A percentile compares a stretch with the other conserved stretches of the same genome.
Conservation (phyloP, 2,797 vertebrate genomes). For the Melanogrammus aeglefinus region DNA sequence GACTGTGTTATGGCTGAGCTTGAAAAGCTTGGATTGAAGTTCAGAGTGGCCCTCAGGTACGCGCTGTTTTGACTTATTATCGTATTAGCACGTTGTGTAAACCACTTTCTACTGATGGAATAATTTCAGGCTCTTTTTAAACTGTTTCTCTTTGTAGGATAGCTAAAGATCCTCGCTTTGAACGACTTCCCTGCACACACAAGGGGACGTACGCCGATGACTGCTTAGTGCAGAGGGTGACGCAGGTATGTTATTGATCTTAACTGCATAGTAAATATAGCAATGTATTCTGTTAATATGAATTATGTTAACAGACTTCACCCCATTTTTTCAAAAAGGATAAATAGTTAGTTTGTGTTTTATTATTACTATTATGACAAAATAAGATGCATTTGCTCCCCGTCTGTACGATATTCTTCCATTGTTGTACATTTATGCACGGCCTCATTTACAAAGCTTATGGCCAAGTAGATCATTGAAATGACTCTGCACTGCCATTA, state of each 20-base stretch:
- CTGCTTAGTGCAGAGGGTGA: constrained; percentile 95
- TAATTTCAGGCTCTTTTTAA: background rate
- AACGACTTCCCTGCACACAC: constrained; percentile 90
- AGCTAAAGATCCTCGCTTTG: constrained; percentile 94
- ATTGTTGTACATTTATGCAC: background rate
- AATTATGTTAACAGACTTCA: no score
- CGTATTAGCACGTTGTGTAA: constrained; percentile 28
- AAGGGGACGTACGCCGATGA: constrained; percentile 97
- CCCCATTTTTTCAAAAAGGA: no score
- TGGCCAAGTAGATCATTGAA: background rate
- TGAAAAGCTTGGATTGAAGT: constrained; percentile 96
- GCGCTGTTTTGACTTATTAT: background rate
- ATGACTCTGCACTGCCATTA: background rate
- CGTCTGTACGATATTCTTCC: background rate
- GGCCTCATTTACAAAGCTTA: background rate
- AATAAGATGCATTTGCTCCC: background rate
- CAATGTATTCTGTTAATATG: background rate
- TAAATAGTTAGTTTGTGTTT: no score
- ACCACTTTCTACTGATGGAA: background rate
- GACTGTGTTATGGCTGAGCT: constrained; percentile 99
- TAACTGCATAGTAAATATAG: background rate
- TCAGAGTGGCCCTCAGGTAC: constrained; percentile 89
- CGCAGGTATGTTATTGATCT: constrained; percentile 81
- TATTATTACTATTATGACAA: background rate
- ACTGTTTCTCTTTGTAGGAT: constrained; percentile 74